Evolutionary conservation across 2,113 vertebrate genomes (phyloP), one percentile per base, ranked within the genome.

Genomic region (Passer montanus): DNA sequence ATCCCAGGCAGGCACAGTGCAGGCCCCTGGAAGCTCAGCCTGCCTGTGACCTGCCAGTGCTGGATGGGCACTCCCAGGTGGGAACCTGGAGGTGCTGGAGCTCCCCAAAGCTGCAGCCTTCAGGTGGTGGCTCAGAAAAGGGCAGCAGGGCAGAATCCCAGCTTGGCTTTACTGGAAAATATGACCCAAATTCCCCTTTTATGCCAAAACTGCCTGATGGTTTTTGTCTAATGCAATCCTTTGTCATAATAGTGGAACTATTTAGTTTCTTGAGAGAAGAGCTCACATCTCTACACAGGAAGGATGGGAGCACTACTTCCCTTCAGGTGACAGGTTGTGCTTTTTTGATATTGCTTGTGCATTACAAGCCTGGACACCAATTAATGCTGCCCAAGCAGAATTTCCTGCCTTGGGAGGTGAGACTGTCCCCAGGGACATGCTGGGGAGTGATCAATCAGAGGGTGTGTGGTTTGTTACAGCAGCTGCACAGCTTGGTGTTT

Each of bases 21-120:
- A 59, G 58, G 12, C 19, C 20, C 11, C 23, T 44, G 50, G 19
- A 11, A 22, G 31, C 84, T 86, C 2, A 0, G 35, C 33, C 12
- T 11, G 6, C 7, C 1, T 0, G 2, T 7, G 3, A 0, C 13
- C 18, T 4, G 28, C 33, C 27, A 7, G 24, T 1, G 35, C 12
- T 10, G 35, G 37, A 56, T 1, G 3, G 44, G 17, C 2, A 1
- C 10, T 60, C 24, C 8, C 1, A 70, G 22, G 19, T 3, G 4
- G 52, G 55, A 41, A 24, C 22, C 28, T 68, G 58, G n/a, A 78
- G 60, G 52, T 63, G 64, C 44, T 75, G 58, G 52, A 30, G 49
- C 4, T 59, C 28, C 49, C n/a, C 15, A 30, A 28, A 78, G 52
- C 39, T 67, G 78, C 69, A 82, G 68, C 41, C 27, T 56, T 55